A percentile compares a stretch with the other conserved stretches of the same genome.
Evolutionary conservation across 2,888 invertebrate genomes (phyloP).

Genomic region (Chymomyza caudatula): DNA sequence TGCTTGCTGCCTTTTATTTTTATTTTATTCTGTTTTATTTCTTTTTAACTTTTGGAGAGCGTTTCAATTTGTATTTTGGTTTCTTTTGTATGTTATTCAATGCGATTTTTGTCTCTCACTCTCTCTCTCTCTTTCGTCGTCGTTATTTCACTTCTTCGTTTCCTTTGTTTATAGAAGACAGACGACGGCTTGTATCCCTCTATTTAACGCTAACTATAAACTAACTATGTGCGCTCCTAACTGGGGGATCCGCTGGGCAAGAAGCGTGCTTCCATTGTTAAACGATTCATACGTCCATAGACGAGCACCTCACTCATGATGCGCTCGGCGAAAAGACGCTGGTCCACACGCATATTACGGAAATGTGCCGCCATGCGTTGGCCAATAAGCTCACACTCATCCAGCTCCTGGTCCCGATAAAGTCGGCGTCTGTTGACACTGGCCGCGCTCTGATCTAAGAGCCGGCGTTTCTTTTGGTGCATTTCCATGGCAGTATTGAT

Average conservation of each 20-base stretch:
- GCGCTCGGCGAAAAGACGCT: slow-evolving; percentile 54
- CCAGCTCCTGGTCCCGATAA: slow-evolving; percentile 22
- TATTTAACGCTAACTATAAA: not conserved
- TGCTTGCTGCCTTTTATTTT: slow-evolving; percentile 8
- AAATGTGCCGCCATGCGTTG: slow-evolving; percentile 56
- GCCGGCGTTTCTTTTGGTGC: not conserved
- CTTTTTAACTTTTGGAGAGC: not conserved
- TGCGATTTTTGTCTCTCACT: too few species aligned
- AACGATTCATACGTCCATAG: slow-evolving; percentile 54
- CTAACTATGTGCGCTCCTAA: too few species aligned
- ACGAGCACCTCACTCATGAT: slow-evolving; percentile 57
- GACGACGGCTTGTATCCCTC: too few species aligned
- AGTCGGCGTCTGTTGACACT: not conserved
- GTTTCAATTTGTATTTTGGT: not conserved
- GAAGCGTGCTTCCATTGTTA: slow-evolving; percentile 46
- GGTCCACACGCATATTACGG: slow-evolving; percentile 54
- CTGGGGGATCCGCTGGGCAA: slow-evolving; percentile 29
- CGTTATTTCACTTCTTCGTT: too few species aligned
- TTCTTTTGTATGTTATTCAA: not conserved
- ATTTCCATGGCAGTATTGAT: too few species aligned
- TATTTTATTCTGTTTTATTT: not conserved
- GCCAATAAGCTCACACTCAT: slow-evolving; percentile 54
- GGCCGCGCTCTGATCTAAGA: not conserved
- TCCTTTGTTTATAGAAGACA: too few species aligned
- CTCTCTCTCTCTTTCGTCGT: too few species aligned